Base-by-base conservation (phyloP, 2,888 invertebrate species). In the Oscheius sp. region DNA sequence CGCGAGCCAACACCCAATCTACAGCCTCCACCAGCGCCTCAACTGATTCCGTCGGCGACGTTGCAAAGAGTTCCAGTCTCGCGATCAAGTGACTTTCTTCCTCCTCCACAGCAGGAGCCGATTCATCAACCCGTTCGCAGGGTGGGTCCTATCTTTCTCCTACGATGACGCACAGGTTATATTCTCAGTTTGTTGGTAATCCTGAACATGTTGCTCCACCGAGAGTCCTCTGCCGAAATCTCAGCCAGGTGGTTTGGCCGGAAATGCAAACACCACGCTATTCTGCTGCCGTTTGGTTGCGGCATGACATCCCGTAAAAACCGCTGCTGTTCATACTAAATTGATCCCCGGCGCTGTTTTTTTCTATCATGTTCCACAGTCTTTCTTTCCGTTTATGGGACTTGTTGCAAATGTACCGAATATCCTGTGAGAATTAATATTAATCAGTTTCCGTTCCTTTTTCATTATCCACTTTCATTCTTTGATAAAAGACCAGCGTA, bases 261-360 rank as follows among this genome's bases (percentile, higher is more conserved):
- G 63, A 63, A 63, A 63, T 33, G 63, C 63, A 63, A 63, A 63
- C 63, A 63, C n/a, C 60, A 50, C 48, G 63, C 63, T 60, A 60
- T 60, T 60, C 60, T 60, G 60, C 60, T 37, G 35, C n/a, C 35
- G 35, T 37, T 42, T 42, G 42, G 42, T 42, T 42, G 42, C 42
- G 60, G 13, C 60, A 60, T 60, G n/a, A 37, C 60, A n/a, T 53
- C 29, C 53, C 53, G 29, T 11, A 53, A 53, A 29, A 42, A 53
- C 29, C 7, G 11, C 29, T 53, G n/a, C 29, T 4, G 53, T 53
- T 1, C 53, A 3, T 29, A 29, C n/a, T 53, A 29, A 53, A 53
- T 13, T 53, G 53, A 53, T 42, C 7, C 42, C 21, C 42, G 7
- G 42, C 3, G 29, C 32, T 37, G 37, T 37, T 37, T 2, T 48